Percentiles rank a stretch among this genome's conserved stretches.
Conservation (phyloP, 2,888 invertebrate genomes). For the Melanostoma scalare region DNA sequence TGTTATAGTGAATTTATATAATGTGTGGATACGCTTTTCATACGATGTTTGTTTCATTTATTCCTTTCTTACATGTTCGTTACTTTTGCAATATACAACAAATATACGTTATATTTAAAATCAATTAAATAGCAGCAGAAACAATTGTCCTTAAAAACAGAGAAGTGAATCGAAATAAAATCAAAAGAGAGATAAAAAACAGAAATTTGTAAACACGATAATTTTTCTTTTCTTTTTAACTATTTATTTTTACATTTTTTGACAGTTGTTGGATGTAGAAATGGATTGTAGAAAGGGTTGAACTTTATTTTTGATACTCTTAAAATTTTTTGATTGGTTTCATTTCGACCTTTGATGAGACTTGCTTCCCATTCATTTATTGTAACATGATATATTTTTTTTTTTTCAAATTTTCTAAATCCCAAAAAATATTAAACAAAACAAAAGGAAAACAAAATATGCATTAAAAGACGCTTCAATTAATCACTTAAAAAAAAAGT, state of each 20-base stretch:
- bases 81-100: conserved; percentile 72
- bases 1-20: conserved; percentile 28
- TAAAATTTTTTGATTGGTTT: conserved; percentile 19
- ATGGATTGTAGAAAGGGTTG: not conserved
- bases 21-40: conserved; percentile 32
- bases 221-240: conserved; percentile 27
- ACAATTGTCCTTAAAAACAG: conserved; percentile 32
- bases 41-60: conserved; percentile 53
- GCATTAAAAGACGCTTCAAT: conserved; percentile 53
- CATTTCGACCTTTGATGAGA: not conserved
- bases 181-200: conserved; percentile 53
- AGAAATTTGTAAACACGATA: conserved; percentile 1
- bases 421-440: conserved; percentile 77
- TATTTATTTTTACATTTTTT: not conserved
- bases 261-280: conserved; percentile 20
- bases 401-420: conserved; percentile 68
- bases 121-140: too few species aligned
- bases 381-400: too few species aligned
- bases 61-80: conserved; percentile 46
- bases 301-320: not conserved
- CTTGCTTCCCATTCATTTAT: not conserved
- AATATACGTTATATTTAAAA: conserved; percentile 19
- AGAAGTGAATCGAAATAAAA: conserved; percentile 60
- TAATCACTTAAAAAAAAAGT: conserved; percentile 45
- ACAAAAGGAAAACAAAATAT: conserved; percentile 74